These are phyloP conservation scores for Neoarius graeffei DNA, from an alignment of 2,113 vertebrate species.

Conservation along the genomic window DNA sequence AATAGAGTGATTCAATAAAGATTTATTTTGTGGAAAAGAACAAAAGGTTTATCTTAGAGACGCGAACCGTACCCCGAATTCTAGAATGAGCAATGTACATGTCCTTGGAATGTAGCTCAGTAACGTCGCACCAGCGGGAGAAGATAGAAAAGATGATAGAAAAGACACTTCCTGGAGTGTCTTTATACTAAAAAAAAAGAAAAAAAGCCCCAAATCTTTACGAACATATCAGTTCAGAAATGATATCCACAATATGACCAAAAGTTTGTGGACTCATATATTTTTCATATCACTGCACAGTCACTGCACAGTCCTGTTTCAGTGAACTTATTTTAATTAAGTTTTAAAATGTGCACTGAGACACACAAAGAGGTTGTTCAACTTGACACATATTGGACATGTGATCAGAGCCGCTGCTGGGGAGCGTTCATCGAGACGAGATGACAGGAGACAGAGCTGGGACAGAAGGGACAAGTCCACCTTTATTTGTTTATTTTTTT, in stretches of 20 bases:
- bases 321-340: neutral
- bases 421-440: conserved; percentile 30
- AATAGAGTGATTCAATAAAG: no score
- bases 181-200: neutral
- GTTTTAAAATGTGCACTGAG: neutral
- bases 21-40: no score
- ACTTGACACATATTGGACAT: neutral
- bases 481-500: neutral
- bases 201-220: no score
- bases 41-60: no score
- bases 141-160: no score
- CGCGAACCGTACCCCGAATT: no score
- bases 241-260: no score
- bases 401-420: neutral
- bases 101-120: no score
- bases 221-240: no score
- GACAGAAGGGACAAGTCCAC: conserved; percentile 25
- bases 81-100: no score
- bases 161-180: neutral
- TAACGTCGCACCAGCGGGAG: no score
- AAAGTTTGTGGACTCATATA: no score
- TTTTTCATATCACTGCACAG: neutral
- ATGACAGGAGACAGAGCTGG: conserved; percentile 44
- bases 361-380: neutral
- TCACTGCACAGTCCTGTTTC: neutral